Evolutionary conservation across 2,797 vertebrate genomes (phyloP).

Genomic region (Rhinoraja longicauda): DNA sequence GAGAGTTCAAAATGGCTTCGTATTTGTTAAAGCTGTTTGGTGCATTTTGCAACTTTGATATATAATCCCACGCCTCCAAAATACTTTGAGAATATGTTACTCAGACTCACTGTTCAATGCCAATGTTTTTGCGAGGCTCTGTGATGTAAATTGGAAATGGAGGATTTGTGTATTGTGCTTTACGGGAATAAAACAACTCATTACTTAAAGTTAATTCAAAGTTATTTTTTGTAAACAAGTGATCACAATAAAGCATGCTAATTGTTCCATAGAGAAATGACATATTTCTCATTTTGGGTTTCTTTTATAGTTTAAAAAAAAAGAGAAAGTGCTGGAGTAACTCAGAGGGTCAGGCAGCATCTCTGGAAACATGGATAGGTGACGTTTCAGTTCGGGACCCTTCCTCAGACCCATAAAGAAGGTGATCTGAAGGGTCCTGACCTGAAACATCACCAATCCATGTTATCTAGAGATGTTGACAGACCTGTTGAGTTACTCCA

Average conservation of each 20-base stretch:
- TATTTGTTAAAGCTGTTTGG: not conserved
- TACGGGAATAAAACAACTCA: not conserved
- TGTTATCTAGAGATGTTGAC: too few species aligned
- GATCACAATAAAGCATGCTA: too few species aligned
- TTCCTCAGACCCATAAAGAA: too few species aligned
- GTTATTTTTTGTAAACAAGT: not conserved
- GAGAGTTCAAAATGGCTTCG: slow-evolving; percentile 38
- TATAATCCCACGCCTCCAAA: not conserved
- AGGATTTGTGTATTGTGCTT: not conserved
- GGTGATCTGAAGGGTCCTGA: too few species aligned
- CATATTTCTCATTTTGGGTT: not conserved
- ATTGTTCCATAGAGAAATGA: not conserved
- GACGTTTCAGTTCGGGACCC: too few species aligned
- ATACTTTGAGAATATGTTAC: not conserved
- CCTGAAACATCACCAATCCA: too few species aligned
- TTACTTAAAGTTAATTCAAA: not conserved
- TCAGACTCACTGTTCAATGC: not conserved
- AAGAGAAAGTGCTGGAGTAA: too few species aligned
- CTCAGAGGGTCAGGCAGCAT: too few species aligned
- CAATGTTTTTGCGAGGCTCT: not conserved
- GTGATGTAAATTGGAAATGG: not conserved
- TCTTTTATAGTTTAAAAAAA: not conserved
- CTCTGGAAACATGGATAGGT: too few species aligned
- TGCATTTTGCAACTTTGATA: slow-evolving; percentile 7
- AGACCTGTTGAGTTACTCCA: too few species aligned